A percentile compares a stretch with the other conserved stretches of the same genome.
Conservation (phyloP, 1,140 invertebrate species). For the Drosophila equinoxialis region DNA sequence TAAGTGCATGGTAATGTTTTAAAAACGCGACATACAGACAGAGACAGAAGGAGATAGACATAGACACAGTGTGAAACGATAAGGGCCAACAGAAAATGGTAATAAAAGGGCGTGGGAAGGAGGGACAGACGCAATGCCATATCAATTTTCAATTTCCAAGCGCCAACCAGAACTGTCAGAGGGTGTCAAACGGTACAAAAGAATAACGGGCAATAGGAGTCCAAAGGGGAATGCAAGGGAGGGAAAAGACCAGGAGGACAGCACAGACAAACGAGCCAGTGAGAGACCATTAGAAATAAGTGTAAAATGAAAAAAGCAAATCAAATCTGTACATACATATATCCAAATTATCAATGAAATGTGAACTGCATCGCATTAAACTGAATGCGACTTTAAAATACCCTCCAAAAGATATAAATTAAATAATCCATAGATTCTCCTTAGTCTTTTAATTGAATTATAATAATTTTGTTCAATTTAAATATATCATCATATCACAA, state of each 20-base stretch:
- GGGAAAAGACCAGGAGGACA: constrained; percentile 27
- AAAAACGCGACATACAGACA: constrained; percentile 54
- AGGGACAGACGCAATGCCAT: constrained; percentile 54
- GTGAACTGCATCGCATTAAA: constrained; percentile 18
- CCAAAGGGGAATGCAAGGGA: neutral
- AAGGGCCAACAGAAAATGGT: constrained; percentile 37
- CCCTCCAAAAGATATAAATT: neutral
- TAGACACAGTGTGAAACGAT: constrained; percentile 26
- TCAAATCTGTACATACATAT: constrained; percentile 46
- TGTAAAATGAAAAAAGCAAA: constrained; percentile 16
- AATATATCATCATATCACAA: too few species aligned
- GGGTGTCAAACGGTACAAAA: constrained; percentile 27
- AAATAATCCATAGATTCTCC: too few species aligned
- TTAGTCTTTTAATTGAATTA: too few species aligned
- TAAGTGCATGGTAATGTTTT: constrained; percentile 78
- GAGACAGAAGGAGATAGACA: neutral
- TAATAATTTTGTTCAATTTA: too few species aligned
- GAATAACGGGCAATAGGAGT: constrained; percentile 26
- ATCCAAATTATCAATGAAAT: constrained; percentile 65
- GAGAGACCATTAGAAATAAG: constrained; percentile 17
- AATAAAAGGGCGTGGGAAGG: neutral
- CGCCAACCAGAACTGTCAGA: constrained; percentile 55
- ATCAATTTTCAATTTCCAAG: constrained; percentile 73
- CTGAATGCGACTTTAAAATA: neutral
- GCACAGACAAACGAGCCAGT: neutral